A percentile compares a stretch with the other conserved stretches of the same genome.
These are phyloP conservation scores for Nylanderia fulva DNA, from an alignment of 1,140 invertebrate genomes.

Conservation along the genomic window DNA sequence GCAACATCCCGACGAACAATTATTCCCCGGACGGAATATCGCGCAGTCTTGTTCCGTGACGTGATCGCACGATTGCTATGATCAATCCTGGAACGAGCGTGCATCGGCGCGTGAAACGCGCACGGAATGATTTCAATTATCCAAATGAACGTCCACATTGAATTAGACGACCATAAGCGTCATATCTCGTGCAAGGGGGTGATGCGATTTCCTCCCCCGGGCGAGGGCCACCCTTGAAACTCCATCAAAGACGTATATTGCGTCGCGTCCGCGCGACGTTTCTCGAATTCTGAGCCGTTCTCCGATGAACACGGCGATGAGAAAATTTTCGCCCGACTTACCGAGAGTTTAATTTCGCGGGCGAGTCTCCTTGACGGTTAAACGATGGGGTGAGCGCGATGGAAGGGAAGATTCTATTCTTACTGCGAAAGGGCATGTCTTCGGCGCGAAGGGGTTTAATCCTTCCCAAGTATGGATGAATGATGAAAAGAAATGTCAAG, in stretches of 20 bases:
- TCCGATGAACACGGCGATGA: constrained; percentile 74
- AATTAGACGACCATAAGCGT: constrained; percentile 56
- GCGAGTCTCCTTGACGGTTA: constrained; percentile 41
- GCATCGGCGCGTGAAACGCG: constrained; percentile 80
- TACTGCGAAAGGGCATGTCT: constrained; percentile 15
- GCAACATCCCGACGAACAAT: constrained; percentile 62
- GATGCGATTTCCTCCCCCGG: neutral
- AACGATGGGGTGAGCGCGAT: neutral
- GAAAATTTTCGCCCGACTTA: constrained; percentile 79
- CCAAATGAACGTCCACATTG: constrained; percentile 78
- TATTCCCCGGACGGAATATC: constrained; percentile 76
- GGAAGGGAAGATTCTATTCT: constrained; percentile 51
- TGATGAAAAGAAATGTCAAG: constrained; percentile 54
- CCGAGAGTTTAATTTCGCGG: constrained; percentile 77
- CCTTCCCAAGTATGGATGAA: constrained; percentile 24
- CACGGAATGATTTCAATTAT: constrained; percentile 83
- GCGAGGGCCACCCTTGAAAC: constrained; percentile 65
- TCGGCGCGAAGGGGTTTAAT: constrained; percentile 47
- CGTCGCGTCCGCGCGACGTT: constrained; percentile 28
- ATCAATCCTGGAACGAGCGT: constrained; percentile 73
- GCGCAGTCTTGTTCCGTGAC: constrained; percentile 76
- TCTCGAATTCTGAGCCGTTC: constrained; percentile 61
- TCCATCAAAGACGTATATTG: constrained; percentile 73
- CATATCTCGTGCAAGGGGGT: constrained; percentile 32
- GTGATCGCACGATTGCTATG: constrained; percentile 75